Percentiles rank a stretch among this genome's conserved stretches.
Conservation (phyloP, 2,888 invertebrate genomes). For the Monopis laevigella region DNA sequence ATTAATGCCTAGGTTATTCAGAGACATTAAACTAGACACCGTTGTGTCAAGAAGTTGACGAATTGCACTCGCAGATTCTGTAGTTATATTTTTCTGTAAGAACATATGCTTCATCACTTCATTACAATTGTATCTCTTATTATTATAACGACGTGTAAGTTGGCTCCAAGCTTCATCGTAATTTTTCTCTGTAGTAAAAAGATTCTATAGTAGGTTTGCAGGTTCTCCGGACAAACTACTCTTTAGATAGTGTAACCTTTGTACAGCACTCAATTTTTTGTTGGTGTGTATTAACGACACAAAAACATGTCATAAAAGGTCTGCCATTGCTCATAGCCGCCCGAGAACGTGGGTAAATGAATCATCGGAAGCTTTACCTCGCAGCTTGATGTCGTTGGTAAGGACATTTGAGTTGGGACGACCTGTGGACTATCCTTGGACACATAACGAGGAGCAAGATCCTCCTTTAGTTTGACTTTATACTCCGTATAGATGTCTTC, state of each 20-base stretch:
- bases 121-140: constrained; percentile 20
- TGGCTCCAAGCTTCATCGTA: constrained; percentile 20
- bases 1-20: constrained; percentile 16
- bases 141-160: constrained; percentile 19
- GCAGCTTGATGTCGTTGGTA: too few species aligned
- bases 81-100: constrained; percentile 14
- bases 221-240: constrained; percentile 19
- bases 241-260: constrained; percentile 23
- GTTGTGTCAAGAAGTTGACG: constrained; percentile 18
- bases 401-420: too few species aligned
- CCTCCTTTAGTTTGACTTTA: too few species aligned
- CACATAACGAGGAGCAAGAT: too few species aligned
- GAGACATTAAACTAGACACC: constrained; percentile 16
- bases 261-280: constrained; percentile 15
- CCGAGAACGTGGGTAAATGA: constrained; percentile 18
- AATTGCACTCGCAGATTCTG: constrained; percentile 16
- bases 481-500: too few species aligned
- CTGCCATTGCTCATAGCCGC: constrained; percentile 20
- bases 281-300: constrained; percentile 19
- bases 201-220: constrained; percentile 17
- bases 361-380: constrained; percentile 18
- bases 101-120: constrained; percentile 19
- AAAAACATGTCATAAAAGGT: constrained; percentile 20
- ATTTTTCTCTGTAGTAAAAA: constrained; percentile 18
- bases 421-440: too few species aligned